Evolutionary conservation across 2,113 vertebrate species (phyloP).

Genomic region (Macaca mulatta): DNA sequence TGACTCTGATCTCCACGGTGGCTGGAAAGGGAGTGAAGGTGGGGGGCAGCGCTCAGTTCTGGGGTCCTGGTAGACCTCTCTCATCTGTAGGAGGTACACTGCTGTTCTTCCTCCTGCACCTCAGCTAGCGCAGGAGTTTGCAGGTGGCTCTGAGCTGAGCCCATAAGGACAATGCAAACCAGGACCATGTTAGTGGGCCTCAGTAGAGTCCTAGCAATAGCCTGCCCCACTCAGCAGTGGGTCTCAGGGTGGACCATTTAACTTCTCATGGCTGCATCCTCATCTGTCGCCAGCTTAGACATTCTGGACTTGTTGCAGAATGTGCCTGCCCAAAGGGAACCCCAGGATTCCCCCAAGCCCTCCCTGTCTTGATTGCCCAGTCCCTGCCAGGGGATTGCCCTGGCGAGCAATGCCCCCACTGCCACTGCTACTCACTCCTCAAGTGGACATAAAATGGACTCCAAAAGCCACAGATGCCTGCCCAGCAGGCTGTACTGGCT

Average conservation of each 20-base stretch:
- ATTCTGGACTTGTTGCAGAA: not conserved
- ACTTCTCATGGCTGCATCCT: not conserved
- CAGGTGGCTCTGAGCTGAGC: not conserved
- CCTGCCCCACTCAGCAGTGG: not conserved
- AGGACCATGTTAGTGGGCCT: too few species aligned
- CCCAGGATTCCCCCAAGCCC: not conserved
- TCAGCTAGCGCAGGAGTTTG: not conserved
- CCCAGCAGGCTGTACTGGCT: not conserved
- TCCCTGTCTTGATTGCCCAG: not conserved
- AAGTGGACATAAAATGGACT: fast-evolving
- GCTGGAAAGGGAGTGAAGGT: not conserved
- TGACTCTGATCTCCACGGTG: not conserved
- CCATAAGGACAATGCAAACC: too few species aligned
- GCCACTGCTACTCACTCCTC: not conserved
- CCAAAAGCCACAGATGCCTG: not conserved
- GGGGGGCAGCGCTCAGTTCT: fast-evolving
- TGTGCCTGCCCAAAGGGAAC: too few species aligned
- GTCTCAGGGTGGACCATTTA: not conserved
- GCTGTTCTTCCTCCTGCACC: not conserved
- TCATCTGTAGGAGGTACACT: too few species aligned
- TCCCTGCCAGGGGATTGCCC: not conserved
- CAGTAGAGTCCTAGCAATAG: not conserved
- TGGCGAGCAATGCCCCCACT: not conserved
- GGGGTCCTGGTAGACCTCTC: not conserved
- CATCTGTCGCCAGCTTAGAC: not conserved